These are phyloP conservation scores for Rhineura floridana DNA, from an alignment of 2,113 vertebrate genomes.

Conservation along the genomic window DNA sequence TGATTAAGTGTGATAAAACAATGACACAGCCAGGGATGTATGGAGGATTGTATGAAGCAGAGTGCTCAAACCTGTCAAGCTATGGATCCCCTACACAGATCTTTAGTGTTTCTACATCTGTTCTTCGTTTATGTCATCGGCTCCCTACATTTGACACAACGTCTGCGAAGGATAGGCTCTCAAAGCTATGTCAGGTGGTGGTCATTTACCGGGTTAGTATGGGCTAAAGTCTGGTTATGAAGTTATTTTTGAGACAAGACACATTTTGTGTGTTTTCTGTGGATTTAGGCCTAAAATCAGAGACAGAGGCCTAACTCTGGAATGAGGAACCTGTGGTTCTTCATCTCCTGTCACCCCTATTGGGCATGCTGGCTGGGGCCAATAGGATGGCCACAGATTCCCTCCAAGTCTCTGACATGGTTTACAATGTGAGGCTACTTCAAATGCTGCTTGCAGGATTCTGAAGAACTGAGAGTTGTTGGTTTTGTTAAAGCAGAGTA, in stretches of 20 bases:
- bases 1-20: constrained; percentile 33
- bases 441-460: too few relatives aligned
- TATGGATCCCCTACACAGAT: constrained; percentile 16
- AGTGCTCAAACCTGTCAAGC: background rate
- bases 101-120: constrained; percentile 16
- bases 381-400: too few relatives aligned
- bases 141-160: background rate
- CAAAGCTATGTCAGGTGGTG: background rate
- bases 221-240: background rate
- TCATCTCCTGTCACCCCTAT: too few relatives aligned
- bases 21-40: constrained; percentile 1
- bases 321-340: too few relatives aligned
- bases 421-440: too few relatives aligned
- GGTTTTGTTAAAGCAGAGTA: too few relatives aligned
- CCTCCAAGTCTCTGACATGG: too few relatives aligned
- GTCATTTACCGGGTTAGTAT: background rate
- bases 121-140: background rate
- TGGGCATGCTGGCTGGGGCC: too few relatives aligned
- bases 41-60: background rate
- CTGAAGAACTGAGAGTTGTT: too few relatives aligned
- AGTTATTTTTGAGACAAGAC: too few relatives aligned
- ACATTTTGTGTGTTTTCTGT: background rate
- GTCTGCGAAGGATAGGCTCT: background rate
- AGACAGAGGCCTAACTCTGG: too few relatives aligned
- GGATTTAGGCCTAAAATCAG: background rate